Evolutionary conservation across 2,113 vertebrate species (phyloP).

Genomic region (Madoqua kirkii): DNA sequence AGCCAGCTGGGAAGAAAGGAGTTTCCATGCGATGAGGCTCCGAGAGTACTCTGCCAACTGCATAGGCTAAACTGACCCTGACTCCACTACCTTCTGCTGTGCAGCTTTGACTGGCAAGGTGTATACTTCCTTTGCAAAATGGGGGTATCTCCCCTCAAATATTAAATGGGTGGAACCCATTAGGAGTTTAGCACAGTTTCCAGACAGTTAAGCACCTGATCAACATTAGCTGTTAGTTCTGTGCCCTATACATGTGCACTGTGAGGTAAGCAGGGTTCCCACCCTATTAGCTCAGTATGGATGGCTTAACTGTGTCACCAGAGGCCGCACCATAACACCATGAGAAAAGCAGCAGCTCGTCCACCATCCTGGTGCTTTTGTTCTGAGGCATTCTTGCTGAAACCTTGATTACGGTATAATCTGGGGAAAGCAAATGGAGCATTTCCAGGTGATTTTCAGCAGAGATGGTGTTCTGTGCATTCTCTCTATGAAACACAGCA

Average conservation of each 20-base stretch:
- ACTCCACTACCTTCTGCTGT: not conserved
- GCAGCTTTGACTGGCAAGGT: not conserved
- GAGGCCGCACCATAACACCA: rapidly evolving
- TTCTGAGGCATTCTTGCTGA: not conserved
- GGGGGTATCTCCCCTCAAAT: not conserved
- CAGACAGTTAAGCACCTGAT: not conserved
- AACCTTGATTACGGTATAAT: not conserved
- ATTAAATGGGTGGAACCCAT: not conserved
- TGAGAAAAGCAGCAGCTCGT: not conserved
- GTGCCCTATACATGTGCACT: too few relatives aligned
- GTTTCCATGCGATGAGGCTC: not conserved
- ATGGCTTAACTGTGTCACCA: not conserved
- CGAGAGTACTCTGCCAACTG: not conserved
- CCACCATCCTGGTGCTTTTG: not conserved
- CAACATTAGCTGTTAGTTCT: not conserved
- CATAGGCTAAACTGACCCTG: rapidly evolving
- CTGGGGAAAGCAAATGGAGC: not conserved
- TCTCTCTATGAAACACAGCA: not conserved
- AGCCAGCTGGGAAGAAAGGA: not conserved
- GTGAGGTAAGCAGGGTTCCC: not conserved
- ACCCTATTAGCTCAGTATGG: not conserved
- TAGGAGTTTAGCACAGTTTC: not conserved
- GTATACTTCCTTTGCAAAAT: not conserved
- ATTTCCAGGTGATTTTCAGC: not conserved
- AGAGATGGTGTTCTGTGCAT: not conserved